Conservation (phyloP, 2,888 invertebrate species). For the Dinocampus coccinellae region DNA sequence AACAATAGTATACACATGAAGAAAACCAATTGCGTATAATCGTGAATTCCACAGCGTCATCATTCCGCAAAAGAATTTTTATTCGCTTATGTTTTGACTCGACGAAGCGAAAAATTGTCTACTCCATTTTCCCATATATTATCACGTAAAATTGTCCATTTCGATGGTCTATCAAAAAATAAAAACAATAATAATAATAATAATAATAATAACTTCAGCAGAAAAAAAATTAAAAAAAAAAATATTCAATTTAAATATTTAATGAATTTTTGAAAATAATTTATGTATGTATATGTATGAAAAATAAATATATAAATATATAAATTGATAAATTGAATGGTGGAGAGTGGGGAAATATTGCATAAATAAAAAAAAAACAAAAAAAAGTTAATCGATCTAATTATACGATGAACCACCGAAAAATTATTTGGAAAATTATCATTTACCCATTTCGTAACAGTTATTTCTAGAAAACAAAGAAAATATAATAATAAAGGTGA, state of each 20-base stretch:
- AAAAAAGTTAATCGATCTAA: neutral
- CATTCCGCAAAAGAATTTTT: constrained; percentile 36
- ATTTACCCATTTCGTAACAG: neutral
- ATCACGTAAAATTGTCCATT: neutral
- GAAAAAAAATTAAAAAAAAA: neutral
- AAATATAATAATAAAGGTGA: neutral
- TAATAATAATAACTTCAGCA: too few species aligned
- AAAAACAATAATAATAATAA: too few species aligned
- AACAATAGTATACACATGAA: neutral
- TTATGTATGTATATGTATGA: too few species aligned
- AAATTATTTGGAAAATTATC: neutral
- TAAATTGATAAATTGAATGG: too few species aligned
- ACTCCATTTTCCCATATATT: neutral
- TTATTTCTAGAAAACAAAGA: constrained; percentile 20
- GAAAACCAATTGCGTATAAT: constrained; percentile 14
- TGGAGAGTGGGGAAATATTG: too few species aligned
- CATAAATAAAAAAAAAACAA: constrained; percentile 13
- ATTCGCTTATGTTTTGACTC: constrained; percentile 16
- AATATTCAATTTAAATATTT: neutral
- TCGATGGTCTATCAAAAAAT: neutral
- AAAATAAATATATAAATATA: too few species aligned
- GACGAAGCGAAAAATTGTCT: constrained; percentile 27
- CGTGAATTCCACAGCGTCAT: constrained; percentile 38
- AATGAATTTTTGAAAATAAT: neutral
- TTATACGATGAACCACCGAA: neutral